Conservation (phyloP, 2,113 vertebrate species). For the Archocentrus centrarchus region DNA sequence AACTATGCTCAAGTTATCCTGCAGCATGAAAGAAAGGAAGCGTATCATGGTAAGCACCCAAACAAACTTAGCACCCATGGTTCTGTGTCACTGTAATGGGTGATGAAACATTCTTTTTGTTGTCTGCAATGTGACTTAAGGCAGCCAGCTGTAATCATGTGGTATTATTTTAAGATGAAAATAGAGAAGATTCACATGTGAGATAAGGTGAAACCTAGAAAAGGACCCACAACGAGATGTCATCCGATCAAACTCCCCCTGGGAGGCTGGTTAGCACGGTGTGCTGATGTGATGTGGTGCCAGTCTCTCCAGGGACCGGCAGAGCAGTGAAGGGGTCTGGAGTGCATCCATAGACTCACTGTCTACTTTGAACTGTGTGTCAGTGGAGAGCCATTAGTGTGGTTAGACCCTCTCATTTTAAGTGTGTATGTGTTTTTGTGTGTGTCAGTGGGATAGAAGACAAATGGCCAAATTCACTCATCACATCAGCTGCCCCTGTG, state of each 20-base stretch:
- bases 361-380: conserved; percentile 67
- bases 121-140: not conserved
- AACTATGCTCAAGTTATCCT: conserved; percentile 1
- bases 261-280: conserved; percentile 30
- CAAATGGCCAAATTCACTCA: conserved; percentile 84
- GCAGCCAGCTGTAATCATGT: conserved; percentile 47
- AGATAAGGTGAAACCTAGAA: conserved; percentile 28
- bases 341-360: conserved; percentile 45
- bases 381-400: conserved; percentile 72
- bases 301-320: conserved; percentile 49
- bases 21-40: not conserved
- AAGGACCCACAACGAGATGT: conserved; percentile 18
- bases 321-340: conserved; percentile 54
- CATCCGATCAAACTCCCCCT: conserved; percentile 30
- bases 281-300: conserved; percentile 62
- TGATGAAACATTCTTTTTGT: conserved; percentile 47
- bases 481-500: conserved; percentile 71
- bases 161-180: conserved; percentile 20
- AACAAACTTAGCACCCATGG: not conserved
- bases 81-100: conserved; percentile 20
- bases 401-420: conserved; percentile 33
- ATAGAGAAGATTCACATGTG: conserved; percentile 26
- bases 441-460: conserved; percentile 58
- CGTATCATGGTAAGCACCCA: not conserved
- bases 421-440: conserved; percentile 40